These are phyloP conservation scores for Ploceus nigricollis DNA, from an alignment of 2,113 vertebrate species.

Conservation along the genomic window DNA sequence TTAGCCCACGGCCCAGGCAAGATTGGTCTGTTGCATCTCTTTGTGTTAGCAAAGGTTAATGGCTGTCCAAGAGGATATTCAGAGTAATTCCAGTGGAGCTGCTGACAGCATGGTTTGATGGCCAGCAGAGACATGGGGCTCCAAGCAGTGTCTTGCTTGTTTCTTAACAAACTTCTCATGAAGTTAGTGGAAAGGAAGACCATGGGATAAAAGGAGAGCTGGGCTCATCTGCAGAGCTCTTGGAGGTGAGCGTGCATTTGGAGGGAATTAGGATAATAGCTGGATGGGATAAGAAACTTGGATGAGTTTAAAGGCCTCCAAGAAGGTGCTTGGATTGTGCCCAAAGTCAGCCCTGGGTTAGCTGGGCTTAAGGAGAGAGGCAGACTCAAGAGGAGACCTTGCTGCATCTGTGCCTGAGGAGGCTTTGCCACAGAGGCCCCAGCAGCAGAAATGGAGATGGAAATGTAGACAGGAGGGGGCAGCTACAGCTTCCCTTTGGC, in stretches of 20 bases:
- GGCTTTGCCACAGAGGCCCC: not conserved
- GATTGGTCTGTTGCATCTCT: not conserved
- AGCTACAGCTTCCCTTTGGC: not conserved
- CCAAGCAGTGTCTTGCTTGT: not conserved
- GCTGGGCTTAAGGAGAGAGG: not conserved
- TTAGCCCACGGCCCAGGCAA: not conserved
- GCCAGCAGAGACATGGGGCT: not conserved
- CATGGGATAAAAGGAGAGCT: not conserved
- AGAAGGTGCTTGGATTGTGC: not conserved
- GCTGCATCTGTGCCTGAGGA: not conserved
- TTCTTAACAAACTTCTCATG: not conserved
- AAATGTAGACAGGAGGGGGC: not conserved
- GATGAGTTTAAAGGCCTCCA: not conserved
- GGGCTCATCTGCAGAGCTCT: not conserved
- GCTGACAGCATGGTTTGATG: not conserved
- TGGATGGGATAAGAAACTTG: not conserved
- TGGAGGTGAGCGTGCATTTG: not conserved
- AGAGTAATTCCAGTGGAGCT: not conserved
- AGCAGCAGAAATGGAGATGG: not conserved
- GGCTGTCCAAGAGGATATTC: rapidly evolving
- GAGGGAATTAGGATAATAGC: not conserved
- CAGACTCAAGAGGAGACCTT: not conserved
- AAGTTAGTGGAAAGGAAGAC: not conserved
- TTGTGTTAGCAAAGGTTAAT: not conserved
- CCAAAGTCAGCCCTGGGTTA: not conserved